Evolutionary conservation across 2,888 invertebrate genomes (phyloP), one percentile per base, ranked within the genome.

Genomic region (Muschampia plurimacula): DNA sequence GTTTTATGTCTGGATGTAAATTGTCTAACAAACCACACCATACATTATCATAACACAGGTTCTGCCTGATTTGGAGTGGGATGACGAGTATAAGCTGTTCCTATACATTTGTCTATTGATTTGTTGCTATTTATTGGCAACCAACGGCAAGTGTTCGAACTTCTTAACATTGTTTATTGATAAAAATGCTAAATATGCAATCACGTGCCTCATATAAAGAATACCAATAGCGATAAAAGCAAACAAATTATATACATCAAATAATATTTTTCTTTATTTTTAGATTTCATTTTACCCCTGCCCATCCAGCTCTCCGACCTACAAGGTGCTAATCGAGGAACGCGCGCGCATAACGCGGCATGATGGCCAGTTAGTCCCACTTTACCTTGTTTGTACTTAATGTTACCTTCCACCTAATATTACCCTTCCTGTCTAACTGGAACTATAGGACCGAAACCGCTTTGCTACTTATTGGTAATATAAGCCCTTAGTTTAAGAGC

Each of bases 381-480:
- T 89, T 87, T 89, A 88, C 86, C 89, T 89, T 92, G 79, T 93
- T 93, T 91, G 86, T 87, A 85, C 82, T 88, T 83, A 82, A 82
- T 82, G 83, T 92, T 92, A 92, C 87, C 83, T 89, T 90, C 87
- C 81, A 86, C 90, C 90, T 84, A 85, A 86, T 87, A 91, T 89
- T 88, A 86, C 86, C 89, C 88, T 92, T 92, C 93, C 92, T 80
- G 82, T 85, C 82, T 93, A 88, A 88, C 87, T 90, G 86, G 92
- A 92, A 92, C 85, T 86, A 85, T 84, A 84, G 82, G 78, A 74
- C 86, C 83, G 83, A 86, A 83, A 83, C 86, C 83, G 83, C 76
- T 81, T 74, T 74, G 86, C 88, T 88, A 86, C 87, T 85, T 85
- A 84, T 83, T 78, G 74, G 80, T 68, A 49, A 69, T 55, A 63